Percentiles rank a stretch among this genome's conserved stretches.
phyloP scores from a whole-genome alignment of 2,888 invertebrate genomes.

The Ectobius pallidus region DNA sequence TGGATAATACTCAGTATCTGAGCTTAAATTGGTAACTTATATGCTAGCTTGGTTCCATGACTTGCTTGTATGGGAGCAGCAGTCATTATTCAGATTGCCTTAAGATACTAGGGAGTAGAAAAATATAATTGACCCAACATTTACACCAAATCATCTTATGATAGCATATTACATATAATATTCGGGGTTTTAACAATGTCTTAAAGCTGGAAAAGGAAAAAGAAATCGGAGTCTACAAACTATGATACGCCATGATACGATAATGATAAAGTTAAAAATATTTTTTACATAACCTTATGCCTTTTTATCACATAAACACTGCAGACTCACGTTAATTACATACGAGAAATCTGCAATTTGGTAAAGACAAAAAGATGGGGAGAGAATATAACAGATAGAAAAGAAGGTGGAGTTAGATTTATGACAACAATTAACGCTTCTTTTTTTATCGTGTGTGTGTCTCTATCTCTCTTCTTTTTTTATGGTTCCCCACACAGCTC shows the following conservation, averaged over 20 bases:
- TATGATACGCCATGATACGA: slow-evolving; percentile 11
- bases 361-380: not conserved
- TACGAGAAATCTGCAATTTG: slow-evolving; percentile 21
- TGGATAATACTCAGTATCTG: no score
- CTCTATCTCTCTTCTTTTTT: not conserved
- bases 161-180: not conserved
- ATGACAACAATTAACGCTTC: slow-evolving; percentile 36
- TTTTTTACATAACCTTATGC: not conserved
- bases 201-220: not conserved
- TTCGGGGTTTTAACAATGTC: not conserved
- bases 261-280: slow-evolving; percentile 7
- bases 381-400: not conserved
- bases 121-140: not conserved
- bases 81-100: not conserved
- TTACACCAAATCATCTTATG: not conserved
- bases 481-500: not conserved
- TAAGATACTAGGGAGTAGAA: not conserved
- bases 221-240: not conserved
- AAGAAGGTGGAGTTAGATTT: slow-evolving; percentile 27
- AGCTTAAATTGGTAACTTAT: no score
- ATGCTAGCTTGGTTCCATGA: no score
- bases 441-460: not conserved
- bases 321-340: slow-evolving; percentile 7
- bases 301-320: not conserved
- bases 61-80: no score